Evolutionary conservation across 2,888 invertebrate genomes (phyloP).

Genomic region (Sinelater perroti): DNA sequence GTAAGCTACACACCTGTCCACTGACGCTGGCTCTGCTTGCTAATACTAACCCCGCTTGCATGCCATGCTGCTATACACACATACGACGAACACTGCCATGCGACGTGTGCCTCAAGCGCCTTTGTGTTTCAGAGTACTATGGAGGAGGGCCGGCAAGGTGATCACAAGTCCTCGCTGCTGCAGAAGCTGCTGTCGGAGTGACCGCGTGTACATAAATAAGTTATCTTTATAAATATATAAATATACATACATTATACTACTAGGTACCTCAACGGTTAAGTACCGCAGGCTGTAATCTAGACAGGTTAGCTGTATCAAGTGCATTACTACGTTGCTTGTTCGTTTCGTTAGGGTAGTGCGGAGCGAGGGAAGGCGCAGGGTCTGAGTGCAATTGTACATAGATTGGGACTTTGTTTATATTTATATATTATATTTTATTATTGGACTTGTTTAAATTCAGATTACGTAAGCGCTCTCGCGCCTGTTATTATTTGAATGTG

Average conservation of each 20-base stretch:
- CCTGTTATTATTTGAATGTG: constrained; percentile 52
- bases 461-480: constrained; percentile 42
- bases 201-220: constrained; percentile 63
- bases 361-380: constrained; percentile 54
- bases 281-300: constrained; percentile 63
- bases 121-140: constrained; percentile 71
- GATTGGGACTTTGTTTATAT: constrained; percentile 68
- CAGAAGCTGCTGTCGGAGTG: constrained; percentile 88
- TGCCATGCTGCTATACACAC: constrained; percentile 35
- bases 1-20: constrained; percentile 65
- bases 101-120: neutral
- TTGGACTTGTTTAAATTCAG: constrained; percentile 56
- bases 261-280: constrained; percentile 62
- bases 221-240: constrained; percentile 26
- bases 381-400: constrained; percentile 62
- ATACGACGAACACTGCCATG: neutral
- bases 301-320: constrained; percentile 63
- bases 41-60: constrained; percentile 51
- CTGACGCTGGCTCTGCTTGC: constrained; percentile 52
- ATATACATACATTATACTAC: constrained; percentile 49
- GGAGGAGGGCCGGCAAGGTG: constrained; percentile 79
- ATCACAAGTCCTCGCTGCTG: constrained; percentile 82
- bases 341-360: constrained; percentile 54
- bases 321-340: constrained; percentile 62
- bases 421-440: constrained; percentile 65